Evolutionary conservation across 2,888 invertebrate genomes (phyloP).

Genomic region (Calameuta idolon): DNA sequence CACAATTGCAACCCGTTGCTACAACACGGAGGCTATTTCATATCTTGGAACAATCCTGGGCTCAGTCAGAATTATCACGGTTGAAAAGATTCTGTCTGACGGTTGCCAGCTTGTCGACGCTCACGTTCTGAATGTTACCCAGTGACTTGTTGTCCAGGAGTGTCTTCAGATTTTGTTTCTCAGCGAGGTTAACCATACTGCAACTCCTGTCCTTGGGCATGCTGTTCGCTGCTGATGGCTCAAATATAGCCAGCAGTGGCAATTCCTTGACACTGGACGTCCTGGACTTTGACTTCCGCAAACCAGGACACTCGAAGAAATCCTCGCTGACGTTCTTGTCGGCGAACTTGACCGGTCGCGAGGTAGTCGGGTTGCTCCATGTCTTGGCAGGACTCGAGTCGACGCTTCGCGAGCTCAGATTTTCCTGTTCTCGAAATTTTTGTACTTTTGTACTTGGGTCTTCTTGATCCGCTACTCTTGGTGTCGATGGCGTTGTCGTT

Average conservation of each 20-base stretch:
- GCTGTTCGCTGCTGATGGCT: slow-evolving; percentile 29
- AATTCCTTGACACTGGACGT: slow-evolving; percentile 51
- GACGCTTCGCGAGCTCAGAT: slow-evolving; percentile 38
- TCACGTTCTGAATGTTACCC: slow-evolving; percentile 49
- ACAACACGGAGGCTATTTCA: not conserved
- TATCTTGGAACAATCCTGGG: slow-evolving; percentile 13
- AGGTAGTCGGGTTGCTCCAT: slow-evolving; percentile 23
- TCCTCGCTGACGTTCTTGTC: slow-evolving; percentile 19
- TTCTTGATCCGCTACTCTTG: not conserved
- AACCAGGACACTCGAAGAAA: slow-evolving; percentile 27
- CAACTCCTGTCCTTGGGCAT: slow-evolving; percentile 52
- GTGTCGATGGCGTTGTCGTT: not conserved
- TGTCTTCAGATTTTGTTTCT: slow-evolving; percentile 48
- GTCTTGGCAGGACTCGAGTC: slow-evolving; percentile 44
- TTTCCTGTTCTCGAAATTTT: slow-evolving; percentile 20
- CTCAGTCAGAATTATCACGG: slow-evolving; percentile 25
- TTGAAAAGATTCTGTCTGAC: slow-evolving; percentile 50
- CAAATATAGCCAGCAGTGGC: slow-evolving; percentile 56
- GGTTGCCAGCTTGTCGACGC: slow-evolving; percentile 51
- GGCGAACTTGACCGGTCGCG: slow-evolving; percentile 24
- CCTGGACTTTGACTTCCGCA: slow-evolving; percentile 27
- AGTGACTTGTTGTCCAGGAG: slow-evolving; percentile 45
- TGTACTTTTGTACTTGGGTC: slow-evolving; percentile 17
- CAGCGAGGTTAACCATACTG: slow-evolving; percentile 57
- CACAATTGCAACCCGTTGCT: not conserved